Conservation (phyloP, 2,113 vertebrate genomes). For the Gambusia holbrooki region DNA sequence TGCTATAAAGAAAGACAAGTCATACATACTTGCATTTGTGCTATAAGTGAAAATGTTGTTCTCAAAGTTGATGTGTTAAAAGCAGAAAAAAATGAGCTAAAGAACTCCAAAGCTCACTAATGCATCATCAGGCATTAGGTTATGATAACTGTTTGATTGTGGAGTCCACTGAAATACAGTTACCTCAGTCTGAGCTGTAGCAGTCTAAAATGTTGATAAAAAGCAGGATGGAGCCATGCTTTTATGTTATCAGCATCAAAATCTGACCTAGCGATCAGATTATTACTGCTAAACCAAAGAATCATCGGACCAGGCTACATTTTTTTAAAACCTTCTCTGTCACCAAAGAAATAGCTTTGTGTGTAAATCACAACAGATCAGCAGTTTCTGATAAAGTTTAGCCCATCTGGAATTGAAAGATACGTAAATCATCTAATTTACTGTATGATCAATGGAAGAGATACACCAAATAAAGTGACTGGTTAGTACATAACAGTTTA, state of each 20-base stretch:
- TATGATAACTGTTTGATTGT: background rate
- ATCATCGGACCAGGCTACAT: background rate
- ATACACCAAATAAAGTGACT: background rate
- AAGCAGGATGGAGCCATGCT: background rate
- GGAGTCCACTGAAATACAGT: background rate
- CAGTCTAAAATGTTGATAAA: background rate
- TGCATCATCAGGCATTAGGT: background rate
- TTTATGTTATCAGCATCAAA: background rate
- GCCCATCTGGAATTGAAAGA: background rate
- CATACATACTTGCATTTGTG: background rate
- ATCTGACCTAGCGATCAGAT: background rate
- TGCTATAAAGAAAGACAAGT: conserved; percentile 9
- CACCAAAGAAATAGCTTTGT: background rate
- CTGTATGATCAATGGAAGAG: background rate
- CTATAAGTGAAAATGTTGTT: background rate
- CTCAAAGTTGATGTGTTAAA: background rate
- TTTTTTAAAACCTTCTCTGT: background rate
- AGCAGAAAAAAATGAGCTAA: background rate
- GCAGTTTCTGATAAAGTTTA: background rate
- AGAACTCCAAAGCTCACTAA: background rate
- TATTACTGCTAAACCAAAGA: background rate
- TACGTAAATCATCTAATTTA: background rate
- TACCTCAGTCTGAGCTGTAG: background rate
- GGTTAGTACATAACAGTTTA: too few relatives aligned
- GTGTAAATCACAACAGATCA: background rate